Evolutionary conservation across 2,113 vertebrate genomes (phyloP).

Genomic region (Tachycineta bicolor): DNA sequence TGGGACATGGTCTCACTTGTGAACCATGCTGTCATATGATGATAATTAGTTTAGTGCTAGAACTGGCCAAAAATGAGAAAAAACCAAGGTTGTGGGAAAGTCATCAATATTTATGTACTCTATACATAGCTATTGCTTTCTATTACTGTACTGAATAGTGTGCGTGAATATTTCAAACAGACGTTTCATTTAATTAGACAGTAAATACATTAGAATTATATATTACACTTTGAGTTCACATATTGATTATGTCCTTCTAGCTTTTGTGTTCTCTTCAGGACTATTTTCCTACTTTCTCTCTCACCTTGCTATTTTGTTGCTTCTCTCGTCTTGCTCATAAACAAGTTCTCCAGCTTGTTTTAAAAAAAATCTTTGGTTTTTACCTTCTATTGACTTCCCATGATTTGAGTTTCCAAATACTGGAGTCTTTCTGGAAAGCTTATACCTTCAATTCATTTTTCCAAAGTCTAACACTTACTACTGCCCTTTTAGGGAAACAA

Average conservation of each 20-base stretch:
- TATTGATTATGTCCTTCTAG: background rate
- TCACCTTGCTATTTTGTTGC: background rate
- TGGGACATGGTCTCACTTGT: background rate
- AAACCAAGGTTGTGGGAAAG: background rate
- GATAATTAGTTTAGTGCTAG: background rate
- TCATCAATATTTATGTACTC: background rate
- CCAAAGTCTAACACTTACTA: background rate
- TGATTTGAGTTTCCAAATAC: background rate
- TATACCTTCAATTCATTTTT: background rate
- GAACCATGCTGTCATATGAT: background rate
- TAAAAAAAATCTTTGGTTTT: background rate
- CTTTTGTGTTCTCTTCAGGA: background rate
- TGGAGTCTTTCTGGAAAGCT: background rate
- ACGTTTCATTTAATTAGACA: background rate
- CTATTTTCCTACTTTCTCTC: background rate
- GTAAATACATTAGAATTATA: background rate
- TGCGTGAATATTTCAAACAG: background rate
- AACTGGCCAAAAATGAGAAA: background rate
- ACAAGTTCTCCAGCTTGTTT: background rate
- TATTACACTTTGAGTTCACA: background rate
- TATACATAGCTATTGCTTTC: background rate
- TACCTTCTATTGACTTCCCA: background rate
- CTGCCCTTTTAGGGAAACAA: background rate
- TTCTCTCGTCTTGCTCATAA: background rate
- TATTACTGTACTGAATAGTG: background rate